phyloP scores from a whole-genome alignment of 35 echinoderm and acorn worm genomes.

The Apostichopus parvimensis region DNA sequence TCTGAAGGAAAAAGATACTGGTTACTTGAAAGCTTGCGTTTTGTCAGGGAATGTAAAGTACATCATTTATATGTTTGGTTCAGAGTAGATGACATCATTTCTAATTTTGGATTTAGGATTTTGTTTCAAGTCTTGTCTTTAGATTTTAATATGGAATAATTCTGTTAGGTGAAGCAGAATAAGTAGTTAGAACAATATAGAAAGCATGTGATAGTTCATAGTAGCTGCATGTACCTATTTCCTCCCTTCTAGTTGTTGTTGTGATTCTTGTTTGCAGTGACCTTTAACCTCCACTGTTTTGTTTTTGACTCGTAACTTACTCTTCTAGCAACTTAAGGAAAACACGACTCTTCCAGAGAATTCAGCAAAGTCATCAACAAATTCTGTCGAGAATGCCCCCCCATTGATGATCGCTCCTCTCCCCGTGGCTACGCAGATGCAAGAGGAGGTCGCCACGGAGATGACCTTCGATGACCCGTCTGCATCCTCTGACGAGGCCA shows the following conservation, averaged over 20 bases:
- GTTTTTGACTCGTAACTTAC: background rate
- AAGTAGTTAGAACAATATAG: no score
- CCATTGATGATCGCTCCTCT: background rate
- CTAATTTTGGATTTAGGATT: no score
- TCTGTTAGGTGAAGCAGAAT: no score
- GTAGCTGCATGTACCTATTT: background rate
- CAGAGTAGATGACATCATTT: no score
- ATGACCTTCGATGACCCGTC: slow-evolving; percentile 3
- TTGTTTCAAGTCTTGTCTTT: no score
- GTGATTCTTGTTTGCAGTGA: background rate
- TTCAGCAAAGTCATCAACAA: background rate
- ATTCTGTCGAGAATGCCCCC: background rate
- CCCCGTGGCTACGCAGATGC: slow-evolving; percentile 20
- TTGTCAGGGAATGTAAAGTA: no score
- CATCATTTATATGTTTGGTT: no score
- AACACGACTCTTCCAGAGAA: background rate
- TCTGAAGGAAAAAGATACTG: no score
- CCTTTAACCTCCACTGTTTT: slow-evolving; percentile 1
- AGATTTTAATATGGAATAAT: no score
- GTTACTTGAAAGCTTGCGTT: no score
- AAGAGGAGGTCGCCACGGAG: slow-evolving; percentile 2
- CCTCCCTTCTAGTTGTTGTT: background rate
- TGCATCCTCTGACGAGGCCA: slow-evolving; percentile 9
- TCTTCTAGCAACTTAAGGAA: slow-evolving; percentile 34
- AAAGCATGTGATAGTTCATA: no score